Evolutionary conservation across 2,113 vertebrate species (phyloP).

Genomic region (Synodontis membranacea): DNA sequence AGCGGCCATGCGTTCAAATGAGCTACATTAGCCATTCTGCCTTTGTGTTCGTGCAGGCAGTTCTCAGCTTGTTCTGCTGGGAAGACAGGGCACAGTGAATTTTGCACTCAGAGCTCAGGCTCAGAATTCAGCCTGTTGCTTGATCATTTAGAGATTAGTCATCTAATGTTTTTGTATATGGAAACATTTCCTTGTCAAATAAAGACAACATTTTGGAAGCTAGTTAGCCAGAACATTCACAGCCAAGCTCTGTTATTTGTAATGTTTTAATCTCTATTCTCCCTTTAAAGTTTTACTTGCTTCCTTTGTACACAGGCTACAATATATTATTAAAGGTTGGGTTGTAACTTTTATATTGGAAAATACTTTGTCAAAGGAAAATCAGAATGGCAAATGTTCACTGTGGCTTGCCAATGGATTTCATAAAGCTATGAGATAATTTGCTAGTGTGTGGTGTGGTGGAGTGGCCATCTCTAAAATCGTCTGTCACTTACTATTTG

Average conservation of each 20-base stretch:
- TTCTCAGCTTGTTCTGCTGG: slow-evolving; percentile 73
- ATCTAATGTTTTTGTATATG: not conserved
- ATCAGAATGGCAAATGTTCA: slow-evolving; percentile 1
- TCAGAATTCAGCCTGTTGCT: not conserved
- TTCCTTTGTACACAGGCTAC: not conserved
- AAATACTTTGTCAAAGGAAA: slow-evolving; percentile 13
- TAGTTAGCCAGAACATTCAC: not conserved
- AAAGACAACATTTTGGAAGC: not conserved
- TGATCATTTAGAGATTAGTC: not conserved
- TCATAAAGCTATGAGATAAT: slow-evolving; percentile 56
- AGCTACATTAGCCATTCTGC: slow-evolving; percentile 73
- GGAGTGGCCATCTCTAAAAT: slow-evolving; percentile 66
- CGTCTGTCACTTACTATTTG: slow-evolving; percentile 71
- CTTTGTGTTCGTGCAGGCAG: slow-evolving; percentile 72
- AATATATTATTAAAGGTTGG: not conserved
- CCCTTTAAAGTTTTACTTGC: not conserved
- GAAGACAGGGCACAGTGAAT: slow-evolving; percentile 51
- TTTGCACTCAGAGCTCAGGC: slow-evolving; percentile 41
- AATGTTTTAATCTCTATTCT: not conserved
- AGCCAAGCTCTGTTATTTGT: not conserved
- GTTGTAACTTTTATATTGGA: not conserved
- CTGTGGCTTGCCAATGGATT: slow-evolving; percentile 37
- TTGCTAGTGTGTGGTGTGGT: slow-evolving; percentile 57
- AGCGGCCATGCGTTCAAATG: slow-evolving; percentile 71
- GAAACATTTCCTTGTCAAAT: slow-evolving; percentile 2